Base-by-base conservation (phyloP, 2,888 invertebrate species). In the Merodon equestris region DNA sequence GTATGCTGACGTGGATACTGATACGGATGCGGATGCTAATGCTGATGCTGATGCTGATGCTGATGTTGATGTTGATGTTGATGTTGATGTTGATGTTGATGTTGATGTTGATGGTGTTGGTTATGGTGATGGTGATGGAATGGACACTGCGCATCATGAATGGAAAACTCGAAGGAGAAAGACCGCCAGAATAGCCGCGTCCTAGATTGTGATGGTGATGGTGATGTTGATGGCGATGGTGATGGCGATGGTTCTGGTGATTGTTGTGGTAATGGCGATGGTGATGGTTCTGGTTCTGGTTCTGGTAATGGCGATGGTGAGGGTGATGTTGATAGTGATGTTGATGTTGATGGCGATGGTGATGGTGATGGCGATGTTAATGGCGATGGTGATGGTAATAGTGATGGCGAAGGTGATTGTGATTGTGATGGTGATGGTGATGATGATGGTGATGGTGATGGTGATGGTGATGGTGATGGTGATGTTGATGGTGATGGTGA, bases 71-170 rank as follows among this genome's bases (percentile, higher is more conserved):
- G n/a, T n/a, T n/a, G n/a, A n/a, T n/a, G n/a, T n/a, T 10, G 42
- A n/a, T 42, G 42, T 42, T 42, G 42, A n/a, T 42, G 42, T 42
- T 42, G 42, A n/a, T 42, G 42, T 42, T 42, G 42, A n/a, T 42
- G 9, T n/a, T n/a, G n/a, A n/a, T n/a, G n/a, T n/a, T n/a, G n/a
- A n/a, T n/a, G n/a, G n/a, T n/a, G n/a, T n/a, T n/a, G n/a, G n/a
- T n/a, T n/a, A n/a, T n/a, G n/a, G n/a, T n/a, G n/a, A n/a, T n/a
- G n/a, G n/a, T n/a, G 42, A n/a, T 42, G 42, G 10, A 15, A 17
- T 15, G 14, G n/a, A n/a, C n/a, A n/a, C n/a, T n/a, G n/a, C n/a
- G n/a, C n/a, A n/a, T n/a, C n/a, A n/a, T n/a, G n/a, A n/a, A n/a
- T n/a, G n/a, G n/a, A n/a, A n/a, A n/a, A n/a, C n/a, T n/a, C n/a